Evolutionary conservation across 2,888 invertebrate genomes (phyloP), one percentile per base, ranked within the genome.

Genomic region (Quadroppia sp.): DNA sequence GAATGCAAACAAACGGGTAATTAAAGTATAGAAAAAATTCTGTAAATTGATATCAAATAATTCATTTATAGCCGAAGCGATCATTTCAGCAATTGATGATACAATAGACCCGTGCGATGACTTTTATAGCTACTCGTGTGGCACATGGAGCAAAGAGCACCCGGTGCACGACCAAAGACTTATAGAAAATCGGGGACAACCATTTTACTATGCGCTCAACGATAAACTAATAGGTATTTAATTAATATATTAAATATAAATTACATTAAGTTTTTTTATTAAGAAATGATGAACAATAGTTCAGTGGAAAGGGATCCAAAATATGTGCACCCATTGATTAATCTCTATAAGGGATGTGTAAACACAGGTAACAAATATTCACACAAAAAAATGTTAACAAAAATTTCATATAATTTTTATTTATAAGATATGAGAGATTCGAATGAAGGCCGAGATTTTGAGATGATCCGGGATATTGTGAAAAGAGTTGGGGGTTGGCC

Each of bases 401-500:
- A 15, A 59, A 30, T 59, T 30, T 3, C 7, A 9, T 7, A 17
- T 59, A 9, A 11, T 28, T 36, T 6, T 7, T 1, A 32, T 40
- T 2, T 20, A 32, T 36, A 30, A 64, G 67, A 36, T 40, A 32
- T 48, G 42, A 45, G 28, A 74, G 70, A 70, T 30, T 70, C 23
- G 32, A n/a, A 53, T n/a, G 25, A 71, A n/a, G 36, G 13, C 0
- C 36, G 48, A 70, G 74, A 70, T 20, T 36, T 70, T 20, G 20
- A 45, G 0, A 2, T 40, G 17, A 45, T 74, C 6, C 48, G n/a
- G 15, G 30, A 23, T 40, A 28, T 74, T n/a, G 15, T 74, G 0
- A 53, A 70, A 11, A 9, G 69, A 40, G 48, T 74, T 28, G 74
- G 74, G 11, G 74, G 74, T 32, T 74, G 74, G 74, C 74, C 74